Conservation (phyloP, 53 echinoderm and acorn worm genomes). For the Apostichopus leukothele region DNA sequence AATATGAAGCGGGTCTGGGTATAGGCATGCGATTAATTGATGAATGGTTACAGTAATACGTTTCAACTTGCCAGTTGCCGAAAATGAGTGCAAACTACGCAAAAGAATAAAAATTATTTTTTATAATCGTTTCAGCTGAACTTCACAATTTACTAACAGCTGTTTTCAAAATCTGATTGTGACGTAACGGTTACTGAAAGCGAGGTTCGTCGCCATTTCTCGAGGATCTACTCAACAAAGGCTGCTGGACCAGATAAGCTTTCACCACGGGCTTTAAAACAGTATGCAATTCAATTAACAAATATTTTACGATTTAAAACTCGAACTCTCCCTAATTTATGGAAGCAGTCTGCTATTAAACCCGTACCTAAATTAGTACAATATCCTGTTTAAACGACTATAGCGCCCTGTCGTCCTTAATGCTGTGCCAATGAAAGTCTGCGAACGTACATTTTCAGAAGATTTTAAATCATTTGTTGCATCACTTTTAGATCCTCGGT, state of each 20-base stretch:
- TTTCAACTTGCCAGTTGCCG: neutral
- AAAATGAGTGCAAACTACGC: neutral
- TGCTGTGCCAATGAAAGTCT: neutral
- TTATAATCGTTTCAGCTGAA: constrained; percentile 1
- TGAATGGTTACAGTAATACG: neutral
- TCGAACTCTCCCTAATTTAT: constrained; percentile 4
- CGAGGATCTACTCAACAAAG: neutral
- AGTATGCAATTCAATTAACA: constrained; percentile 19
- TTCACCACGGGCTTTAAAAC: constrained; percentile 7
- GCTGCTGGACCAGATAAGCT: constrained; percentile 16
- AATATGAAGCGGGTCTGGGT: neutral
- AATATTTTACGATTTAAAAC: neutral
- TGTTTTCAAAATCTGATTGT: neutral
- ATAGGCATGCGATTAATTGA: neutral
- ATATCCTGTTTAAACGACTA: constrained; percentile 6
- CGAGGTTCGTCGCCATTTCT: constrained; percentile 17
- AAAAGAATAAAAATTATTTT: neutral
- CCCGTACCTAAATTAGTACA: constrained; percentile 10
- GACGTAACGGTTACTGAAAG: neutral
- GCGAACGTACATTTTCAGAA: constrained; percentile 15
- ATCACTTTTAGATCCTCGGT: neutral
- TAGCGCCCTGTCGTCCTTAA: neutral
- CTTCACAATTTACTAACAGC: neutral
- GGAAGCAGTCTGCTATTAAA: constrained; percentile 17
- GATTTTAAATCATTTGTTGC: neutral